Percentiles rank a stretch among this genome's conserved stretches.
Evolutionary conservation across 2,888 invertebrate species (phyloP).

Genomic region (Epirrhoe alternata): DNA sequence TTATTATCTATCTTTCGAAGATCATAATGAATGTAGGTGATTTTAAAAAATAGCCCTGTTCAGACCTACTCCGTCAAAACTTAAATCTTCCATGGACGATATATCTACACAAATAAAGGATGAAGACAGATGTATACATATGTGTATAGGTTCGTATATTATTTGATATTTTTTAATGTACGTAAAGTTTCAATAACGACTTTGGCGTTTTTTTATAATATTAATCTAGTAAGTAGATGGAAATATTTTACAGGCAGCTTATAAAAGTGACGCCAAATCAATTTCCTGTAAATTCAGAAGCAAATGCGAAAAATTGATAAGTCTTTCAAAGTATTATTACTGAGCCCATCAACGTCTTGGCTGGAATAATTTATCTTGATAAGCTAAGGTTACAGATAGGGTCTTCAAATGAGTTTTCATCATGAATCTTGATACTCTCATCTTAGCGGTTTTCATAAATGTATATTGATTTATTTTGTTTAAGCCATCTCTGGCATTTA

Average conservation of each 20-base stretch:
- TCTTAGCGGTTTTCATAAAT: too few relatives aligned
- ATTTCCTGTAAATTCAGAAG: constrained; percentile 45
- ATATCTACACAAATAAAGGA: too few relatives aligned
- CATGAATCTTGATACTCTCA: constrained; percentile 25
- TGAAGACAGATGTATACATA: too few relatives aligned
- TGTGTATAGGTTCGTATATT: too few relatives aligned
- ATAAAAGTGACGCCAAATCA: constrained; percentile 28
- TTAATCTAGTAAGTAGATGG: background rate
- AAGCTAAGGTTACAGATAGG: constrained; percentile 47
- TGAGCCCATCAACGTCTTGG: constrained; percentile 54
- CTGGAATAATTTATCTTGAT: constrained; percentile 58
- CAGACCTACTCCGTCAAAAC: too few relatives aligned
- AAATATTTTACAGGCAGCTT: constrained; percentile 18
- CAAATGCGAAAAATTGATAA: constrained; percentile 49
- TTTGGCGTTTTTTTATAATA: constrained; percentile 17
- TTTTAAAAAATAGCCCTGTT: too few relatives aligned
- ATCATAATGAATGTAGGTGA: too few relatives aligned
- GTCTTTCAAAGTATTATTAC: constrained; percentile 48
- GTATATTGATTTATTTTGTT: too few relatives aligned
- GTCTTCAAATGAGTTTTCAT: constrained; percentile 43
- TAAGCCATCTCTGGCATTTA: too few relatives aligned
- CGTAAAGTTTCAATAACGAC: background rate
- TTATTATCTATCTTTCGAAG: too few relatives aligned
- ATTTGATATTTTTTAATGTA: too few relatives aligned
- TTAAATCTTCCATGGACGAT: too few relatives aligned